phyloP scores from a whole-genome alignment of 2,888 invertebrate species.

The Macrophya annulata region DNA sequence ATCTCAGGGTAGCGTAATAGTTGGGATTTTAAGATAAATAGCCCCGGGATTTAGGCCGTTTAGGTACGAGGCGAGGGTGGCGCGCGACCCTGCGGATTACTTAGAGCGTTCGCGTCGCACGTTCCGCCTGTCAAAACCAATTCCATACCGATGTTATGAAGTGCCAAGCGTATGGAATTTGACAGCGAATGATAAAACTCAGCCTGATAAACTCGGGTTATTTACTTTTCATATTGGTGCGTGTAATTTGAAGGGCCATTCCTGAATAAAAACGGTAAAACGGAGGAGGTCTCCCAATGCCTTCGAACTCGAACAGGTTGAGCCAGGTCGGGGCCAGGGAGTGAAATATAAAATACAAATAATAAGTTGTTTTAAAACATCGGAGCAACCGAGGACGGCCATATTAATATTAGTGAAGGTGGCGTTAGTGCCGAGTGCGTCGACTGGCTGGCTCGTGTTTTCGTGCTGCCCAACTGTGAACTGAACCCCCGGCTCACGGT shows the following conservation, averaged over 20 bases:
- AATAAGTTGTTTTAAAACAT: conserved; percentile 1
- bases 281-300: not conserved
- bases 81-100: conserved; percentile 32
- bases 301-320: not conserved
- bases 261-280: not conserved
- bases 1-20: not conserved
- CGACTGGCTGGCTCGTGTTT: conserved; percentile 31
- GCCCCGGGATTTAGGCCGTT: conserved; percentile 10
- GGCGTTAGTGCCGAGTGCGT: conserved; percentile 38
- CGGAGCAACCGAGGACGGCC: conserved; percentile 38
- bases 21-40: not conserved
- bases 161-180: not conserved
- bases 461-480: conserved; percentile 40
- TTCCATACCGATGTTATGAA: not conserved
- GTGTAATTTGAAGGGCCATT: not conserved
- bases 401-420: conserved; percentile 45
- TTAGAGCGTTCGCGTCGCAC: conserved; percentile 24
- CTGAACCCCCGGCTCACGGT: conserved; percentile 14
- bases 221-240: not conserved
- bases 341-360: not conserved
- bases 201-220: not conserved
- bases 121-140: conserved; percentile 40
- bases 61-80: conserved; percentile 16
- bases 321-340: conserved; percentile 2
- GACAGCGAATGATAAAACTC: conserved; percentile 20